phyloP scores from a whole-genome alignment of 2,888 invertebrate genomes.

The Argyra leucocephala region DNA sequence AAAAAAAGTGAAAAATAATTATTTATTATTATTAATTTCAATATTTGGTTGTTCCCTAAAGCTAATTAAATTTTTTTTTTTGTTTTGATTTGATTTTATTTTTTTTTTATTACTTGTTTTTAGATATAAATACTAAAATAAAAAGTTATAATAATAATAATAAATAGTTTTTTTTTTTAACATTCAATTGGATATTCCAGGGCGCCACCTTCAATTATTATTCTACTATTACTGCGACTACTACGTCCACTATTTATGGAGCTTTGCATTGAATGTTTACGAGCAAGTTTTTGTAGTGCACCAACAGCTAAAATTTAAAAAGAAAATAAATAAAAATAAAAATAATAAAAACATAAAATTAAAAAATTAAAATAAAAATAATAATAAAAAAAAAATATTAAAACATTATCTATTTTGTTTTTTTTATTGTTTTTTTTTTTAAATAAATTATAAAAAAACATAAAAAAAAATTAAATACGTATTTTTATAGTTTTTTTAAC shows the following conservation, averaged over 20 bases:
- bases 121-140: too few species aligned
- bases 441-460: too few species aligned
- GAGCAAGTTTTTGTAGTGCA: slow-evolving; percentile 47
- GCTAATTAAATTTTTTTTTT: too few species aligned
- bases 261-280: slow-evolving; percentile 27
- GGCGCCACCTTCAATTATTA: slow-evolving; percentile 2
- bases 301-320: slow-evolving; percentile 48
- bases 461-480: slow-evolving; percentile 11
- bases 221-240: slow-evolving; percentile 11
- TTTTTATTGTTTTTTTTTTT: too few species aligned
- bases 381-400: slow-evolving; percentile 14
- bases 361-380: slow-evolving; percentile 27
- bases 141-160: too few species aligned
- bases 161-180: neutral
- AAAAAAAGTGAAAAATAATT: too few species aligned
- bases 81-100: too few species aligned
- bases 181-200: slow-evolving; percentile 4
- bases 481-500: too few species aligned
- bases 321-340: slow-evolving; percentile 35
- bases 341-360: slow-evolving; percentile 25
- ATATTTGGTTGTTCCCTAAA: too few species aligned
- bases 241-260: neutral
- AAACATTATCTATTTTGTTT: too few species aligned
- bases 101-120: too few species aligned
- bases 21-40: too few species aligned